These are phyloP conservation scores for Neomorphus geoffroyi DNA, from an alignment of 2,797 vertebrate species.

Conservation along the genomic window DNA sequence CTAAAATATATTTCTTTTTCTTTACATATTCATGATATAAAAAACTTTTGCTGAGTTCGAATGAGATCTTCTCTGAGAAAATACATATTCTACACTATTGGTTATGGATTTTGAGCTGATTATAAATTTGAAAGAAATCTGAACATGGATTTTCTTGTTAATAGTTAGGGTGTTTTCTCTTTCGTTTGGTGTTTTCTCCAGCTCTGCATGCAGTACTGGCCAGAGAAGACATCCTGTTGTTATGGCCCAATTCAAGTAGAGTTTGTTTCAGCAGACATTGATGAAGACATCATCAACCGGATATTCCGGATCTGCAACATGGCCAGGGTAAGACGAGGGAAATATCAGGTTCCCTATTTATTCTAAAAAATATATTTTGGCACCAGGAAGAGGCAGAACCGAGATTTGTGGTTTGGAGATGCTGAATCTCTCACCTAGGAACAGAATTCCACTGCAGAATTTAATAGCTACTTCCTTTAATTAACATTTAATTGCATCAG, in stretches of 20 bases:
- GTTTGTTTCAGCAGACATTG: slow-evolving; percentile 96
- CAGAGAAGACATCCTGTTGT: slow-evolving; percentile 93
- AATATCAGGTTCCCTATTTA: background rate
- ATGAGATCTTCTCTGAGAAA: background rate
- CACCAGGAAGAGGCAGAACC: background rate
- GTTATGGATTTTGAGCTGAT: background rate
- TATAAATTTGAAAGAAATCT: background rate
- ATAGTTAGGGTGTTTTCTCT: background rate
- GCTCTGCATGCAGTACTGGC: slow-evolving; percentile 99
- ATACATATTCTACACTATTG: background rate
- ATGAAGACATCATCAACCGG: slow-evolving; percentile 95
- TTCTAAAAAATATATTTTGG: background rate
- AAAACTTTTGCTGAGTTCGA: background rate
- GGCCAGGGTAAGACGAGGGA: slow-evolving; percentile 83
- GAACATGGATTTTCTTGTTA: background rate
- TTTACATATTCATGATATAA: background rate
- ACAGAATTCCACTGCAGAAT: background rate
- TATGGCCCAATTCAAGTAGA: slow-evolving; percentile 97
- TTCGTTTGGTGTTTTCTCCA: slow-evolving; percentile 36
- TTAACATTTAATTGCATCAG: slow-evolving; percentile 35
- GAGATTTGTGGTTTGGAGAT: background rate
- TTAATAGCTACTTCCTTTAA: slow-evolving; percentile 16
- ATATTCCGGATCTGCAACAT: slow-evolving; percentile 99
- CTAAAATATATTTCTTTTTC: background rate
- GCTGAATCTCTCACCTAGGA: background rate